A percentile compares a stretch with the other conserved stretches of the same genome.
phyloP scores from a whole-genome alignment of 2,888 invertebrate genomes.

The Callyntrura guangdongensis region DNA sequence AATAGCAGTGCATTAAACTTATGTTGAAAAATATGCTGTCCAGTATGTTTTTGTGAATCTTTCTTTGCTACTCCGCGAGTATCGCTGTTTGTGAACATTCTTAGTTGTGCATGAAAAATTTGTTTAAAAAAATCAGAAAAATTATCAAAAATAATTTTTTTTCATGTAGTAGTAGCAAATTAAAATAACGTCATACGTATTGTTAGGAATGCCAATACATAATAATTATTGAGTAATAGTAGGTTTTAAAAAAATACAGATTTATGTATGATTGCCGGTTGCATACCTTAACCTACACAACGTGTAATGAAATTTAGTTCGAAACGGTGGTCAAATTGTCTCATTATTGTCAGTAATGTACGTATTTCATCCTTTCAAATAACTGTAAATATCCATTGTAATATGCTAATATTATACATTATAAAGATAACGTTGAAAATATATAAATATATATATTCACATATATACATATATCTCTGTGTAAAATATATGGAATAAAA shows the following conservation, averaged over 20 bases:
- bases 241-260: no score
- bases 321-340: no score
- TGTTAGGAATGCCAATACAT: no score
- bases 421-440: neutral
- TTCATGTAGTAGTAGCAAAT: neutral
- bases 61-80: neutral
- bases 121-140: slow-evolving; percentile 48
- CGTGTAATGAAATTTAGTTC: no score
- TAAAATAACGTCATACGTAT: no score
- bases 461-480: slow-evolving; percentile 44
- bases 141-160: neutral
- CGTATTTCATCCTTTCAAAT: no score
- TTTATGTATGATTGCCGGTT: no score
- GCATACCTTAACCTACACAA: no score
- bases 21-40: neutral
- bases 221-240: no score
- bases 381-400: no score
- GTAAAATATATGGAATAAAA: slow-evolving; percentile 51
- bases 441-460: slow-evolving; percentile 37
- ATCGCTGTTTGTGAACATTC: neutral
- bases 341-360: no score
- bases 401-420: slow-evolving; percentile 39
- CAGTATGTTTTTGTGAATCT: neutral
- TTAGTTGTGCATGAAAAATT: neutral
- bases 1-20: neutral